Conservation (phyloP, 2,113 vertebrate genomes). For the Sander lucioperca region DNA sequence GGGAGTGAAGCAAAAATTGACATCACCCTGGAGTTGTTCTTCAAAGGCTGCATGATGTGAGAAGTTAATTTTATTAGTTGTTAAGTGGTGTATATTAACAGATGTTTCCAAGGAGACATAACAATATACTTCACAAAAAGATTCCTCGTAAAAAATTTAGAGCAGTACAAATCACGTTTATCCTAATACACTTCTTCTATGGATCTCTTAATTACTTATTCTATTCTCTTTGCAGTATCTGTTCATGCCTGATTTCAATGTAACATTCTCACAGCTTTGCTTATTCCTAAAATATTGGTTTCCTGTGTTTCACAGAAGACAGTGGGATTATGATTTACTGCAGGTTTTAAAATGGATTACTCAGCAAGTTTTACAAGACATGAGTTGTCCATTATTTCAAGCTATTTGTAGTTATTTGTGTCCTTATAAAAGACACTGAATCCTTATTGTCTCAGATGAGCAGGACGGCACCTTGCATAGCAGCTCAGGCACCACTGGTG, state of each 20-base stretch:
- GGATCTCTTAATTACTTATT: background rate
- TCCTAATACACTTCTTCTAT: background rate
- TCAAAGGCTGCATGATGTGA: conserved; percentile 15
- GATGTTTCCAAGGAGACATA: conserved; percentile 34
- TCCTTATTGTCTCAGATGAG: background rate
- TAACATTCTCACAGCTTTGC: background rate
- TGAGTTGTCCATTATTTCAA: background rate
- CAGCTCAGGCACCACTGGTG: background rate
- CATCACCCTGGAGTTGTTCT: background rate
- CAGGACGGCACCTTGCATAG: background rate
- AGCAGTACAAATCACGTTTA: background rate
- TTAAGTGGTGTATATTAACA: conserved; percentile 1
- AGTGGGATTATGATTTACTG: background rate
- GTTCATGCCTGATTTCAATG: background rate
- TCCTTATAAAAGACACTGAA: background rate
- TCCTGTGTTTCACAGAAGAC: background rate
- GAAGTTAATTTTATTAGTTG: conserved; percentile 35
- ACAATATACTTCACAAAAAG: background rate
- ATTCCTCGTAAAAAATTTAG: background rate
- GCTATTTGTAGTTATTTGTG: background rate
- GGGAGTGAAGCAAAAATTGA: background rate
- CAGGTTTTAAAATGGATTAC: background rate
- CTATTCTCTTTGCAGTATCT: background rate
- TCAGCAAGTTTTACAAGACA: background rate
- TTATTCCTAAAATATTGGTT: background rate